These are phyloP conservation scores for Gastrophysa polygoni DNA, from an alignment of 2,888 invertebrate species.

Conservation along the genomic window DNA sequence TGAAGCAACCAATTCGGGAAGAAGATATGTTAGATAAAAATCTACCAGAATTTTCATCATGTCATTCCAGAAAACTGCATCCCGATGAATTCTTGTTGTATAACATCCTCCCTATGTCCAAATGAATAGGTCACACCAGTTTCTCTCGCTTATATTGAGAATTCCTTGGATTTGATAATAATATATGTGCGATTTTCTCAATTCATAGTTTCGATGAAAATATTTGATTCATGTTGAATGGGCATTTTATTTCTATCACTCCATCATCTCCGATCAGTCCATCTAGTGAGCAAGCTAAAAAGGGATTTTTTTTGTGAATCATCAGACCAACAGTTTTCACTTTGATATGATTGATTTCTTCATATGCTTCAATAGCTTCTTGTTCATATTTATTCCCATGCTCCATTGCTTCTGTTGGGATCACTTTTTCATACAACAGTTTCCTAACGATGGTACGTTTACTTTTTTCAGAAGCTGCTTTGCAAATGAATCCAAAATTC, in stretches of 20 bases:
- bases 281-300: conserved; percentile 2
- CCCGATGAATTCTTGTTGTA: neutral
- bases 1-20: neutral
- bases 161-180: neutral
- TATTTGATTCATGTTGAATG: neutral
- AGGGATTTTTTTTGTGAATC: neutral
- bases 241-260: conserved; percentile 6
- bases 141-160: neutral
- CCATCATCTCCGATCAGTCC: neutral
- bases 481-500: too few relatives aligned
- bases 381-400: too few relatives aligned
- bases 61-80: neutral
- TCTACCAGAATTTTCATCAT: neutral
- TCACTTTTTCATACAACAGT: too few relatives aligned
- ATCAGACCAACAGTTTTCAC: neutral
- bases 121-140: neutral
- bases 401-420: too few relatives aligned
- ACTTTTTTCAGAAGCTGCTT: too few relatives aligned
- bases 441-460: too few relatives aligned
- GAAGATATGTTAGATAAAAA: neutral
- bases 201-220: neutral
- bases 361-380: too few relatives aligned
- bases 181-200: neutral
- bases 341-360: too few relatives aligned
- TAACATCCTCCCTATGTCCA: neutral